Base-by-base conservation (phyloP, 2,888 invertebrate species). In the Sarcophaga carnaria region DNA sequence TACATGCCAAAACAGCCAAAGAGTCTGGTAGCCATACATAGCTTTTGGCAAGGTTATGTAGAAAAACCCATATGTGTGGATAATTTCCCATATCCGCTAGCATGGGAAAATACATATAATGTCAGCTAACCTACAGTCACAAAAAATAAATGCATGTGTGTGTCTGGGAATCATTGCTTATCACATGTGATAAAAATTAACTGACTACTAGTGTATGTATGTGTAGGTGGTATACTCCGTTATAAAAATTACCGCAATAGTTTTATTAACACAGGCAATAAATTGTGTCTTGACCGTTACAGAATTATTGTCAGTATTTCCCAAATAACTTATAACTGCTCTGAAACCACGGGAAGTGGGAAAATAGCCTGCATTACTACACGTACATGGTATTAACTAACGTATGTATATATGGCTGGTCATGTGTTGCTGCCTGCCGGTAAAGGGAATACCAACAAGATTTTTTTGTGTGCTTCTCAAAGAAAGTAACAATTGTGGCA, bases 171-270 rank as follows among this genome's bases (percentile, higher is more conserved):
- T 20, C 76, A 25, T 17, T 64, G 6, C 25, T 20, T 8, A 71
- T 22, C 76, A 83, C 80, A 86, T 67, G 47, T 78, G 77, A 80
- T 37, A 75, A 64, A 79, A 78, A 64, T 75, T 20, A 47, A 71
- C 17, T 63, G 54, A 82, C 25, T 62, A 59, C 20, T 14, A 67
- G 22, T 54, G 8, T 62, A 63, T 80, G 66, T 66, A n/a, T 75
- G 22, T 63, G 11, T 63, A 54, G 54, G 27, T 49, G 11, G 49
- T 49, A 37, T 37, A 37, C 1, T 37, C 20, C 54, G 64, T 72
- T 80, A 83, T 79, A 82, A 80, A 80, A 86, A 83, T 74, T 75
- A 74, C 78, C 74, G 75, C 80, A 80, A 86, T 83, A 74, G 74
- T 80, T 83, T 86, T 75, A 80, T 80, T 78, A 81, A 75, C 69